Percentiles rank a stretch among this genome's conserved stretches.
These are phyloP conservation scores for Machimus atricapillus DNA, from an alignment of 2,888 invertebrate genomes.

Conservation along the genomic window DNA sequence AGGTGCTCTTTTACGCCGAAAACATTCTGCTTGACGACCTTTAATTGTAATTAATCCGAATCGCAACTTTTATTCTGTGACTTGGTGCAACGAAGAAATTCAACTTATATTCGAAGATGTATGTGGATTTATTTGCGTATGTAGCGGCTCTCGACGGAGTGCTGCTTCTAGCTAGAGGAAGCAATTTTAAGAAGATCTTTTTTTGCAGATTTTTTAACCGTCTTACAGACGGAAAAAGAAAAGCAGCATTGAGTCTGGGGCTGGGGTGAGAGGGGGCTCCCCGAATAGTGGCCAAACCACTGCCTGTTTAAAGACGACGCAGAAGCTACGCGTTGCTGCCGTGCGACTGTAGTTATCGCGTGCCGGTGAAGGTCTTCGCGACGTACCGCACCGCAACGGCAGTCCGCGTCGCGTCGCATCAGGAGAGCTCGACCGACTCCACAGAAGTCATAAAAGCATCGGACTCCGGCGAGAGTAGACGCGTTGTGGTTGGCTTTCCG, in stretches of 20 bases:
- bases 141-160: neutral
- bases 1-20: neutral
- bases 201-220: neutral
- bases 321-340: neutral
- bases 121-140: neutral
- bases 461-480: conserved; percentile 10
- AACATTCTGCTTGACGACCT: neutral
- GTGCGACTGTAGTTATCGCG: neutral
- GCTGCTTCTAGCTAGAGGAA: neutral
- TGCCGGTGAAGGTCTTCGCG: conserved; percentile 17
- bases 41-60: neutral
- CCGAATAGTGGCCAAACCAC: neutral
- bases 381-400: neutral
- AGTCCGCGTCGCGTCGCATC: neutral
- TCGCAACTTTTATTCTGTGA: neutral
- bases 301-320: neutral
- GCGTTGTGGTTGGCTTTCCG: neutral
- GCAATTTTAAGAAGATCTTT: neutral
- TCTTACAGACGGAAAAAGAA: neutral
- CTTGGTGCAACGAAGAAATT: neutral
- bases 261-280: neutral
- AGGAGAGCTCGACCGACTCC: conserved; percentile 8
- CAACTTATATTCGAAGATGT: neutral
- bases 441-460: conserved; percentile 24
- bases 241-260: neutral